A percentile compares a stretch with the other conserved stretches of the same genome.
These are phyloP conservation scores for Acromyrmex charruanus DNA, from an alignment of 1,140 invertebrate species.

Conservation along the genomic window DNA sequence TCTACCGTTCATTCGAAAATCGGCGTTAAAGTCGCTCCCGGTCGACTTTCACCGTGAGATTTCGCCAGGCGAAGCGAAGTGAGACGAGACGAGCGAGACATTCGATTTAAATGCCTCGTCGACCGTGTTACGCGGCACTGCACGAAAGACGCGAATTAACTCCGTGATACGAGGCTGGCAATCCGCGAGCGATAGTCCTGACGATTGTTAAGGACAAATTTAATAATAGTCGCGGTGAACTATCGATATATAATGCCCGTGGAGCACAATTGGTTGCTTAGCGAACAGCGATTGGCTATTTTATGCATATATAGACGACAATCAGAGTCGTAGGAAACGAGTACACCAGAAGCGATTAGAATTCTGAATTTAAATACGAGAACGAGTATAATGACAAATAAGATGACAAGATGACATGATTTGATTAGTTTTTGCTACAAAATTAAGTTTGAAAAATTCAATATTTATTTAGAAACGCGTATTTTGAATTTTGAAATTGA, in stretches of 20 bases:
- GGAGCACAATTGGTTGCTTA: conserved; percentile 52
- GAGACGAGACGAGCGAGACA: not conserved
- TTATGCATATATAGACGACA: conserved; percentile 46
- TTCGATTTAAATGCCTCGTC: conserved; percentile 30
- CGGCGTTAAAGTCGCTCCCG: conserved; percentile 7
- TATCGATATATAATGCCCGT: conserved; percentile 50
- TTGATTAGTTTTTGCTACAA: not conserved
- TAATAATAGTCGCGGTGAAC: conserved; percentile 78
- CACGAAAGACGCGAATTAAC: conserved; percentile 23
- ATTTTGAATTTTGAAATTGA: too few species aligned
- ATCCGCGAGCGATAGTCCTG: conserved; percentile 63
- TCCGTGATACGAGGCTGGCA: conserved; percentile 51
- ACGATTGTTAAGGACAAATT: conserved; percentile 78
- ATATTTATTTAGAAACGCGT: too few species aligned
- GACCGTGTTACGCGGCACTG: not conserved
- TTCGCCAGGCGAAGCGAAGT: not conserved
- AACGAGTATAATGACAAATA: not conserved
- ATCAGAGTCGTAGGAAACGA: conserved; percentile 9
- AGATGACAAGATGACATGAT: not conserved
- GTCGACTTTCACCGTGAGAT: conserved; percentile 43
- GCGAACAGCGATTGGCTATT: conserved; percentile 53
- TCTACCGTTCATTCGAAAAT: conserved; percentile 27
- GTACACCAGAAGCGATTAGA: not conserved
- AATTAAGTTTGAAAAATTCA: too few species aligned
- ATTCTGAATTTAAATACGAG: not conserved